phyloP scores from a whole-genome alignment of 1,140 invertebrate species.

The Anastrepha ludens region DNA sequence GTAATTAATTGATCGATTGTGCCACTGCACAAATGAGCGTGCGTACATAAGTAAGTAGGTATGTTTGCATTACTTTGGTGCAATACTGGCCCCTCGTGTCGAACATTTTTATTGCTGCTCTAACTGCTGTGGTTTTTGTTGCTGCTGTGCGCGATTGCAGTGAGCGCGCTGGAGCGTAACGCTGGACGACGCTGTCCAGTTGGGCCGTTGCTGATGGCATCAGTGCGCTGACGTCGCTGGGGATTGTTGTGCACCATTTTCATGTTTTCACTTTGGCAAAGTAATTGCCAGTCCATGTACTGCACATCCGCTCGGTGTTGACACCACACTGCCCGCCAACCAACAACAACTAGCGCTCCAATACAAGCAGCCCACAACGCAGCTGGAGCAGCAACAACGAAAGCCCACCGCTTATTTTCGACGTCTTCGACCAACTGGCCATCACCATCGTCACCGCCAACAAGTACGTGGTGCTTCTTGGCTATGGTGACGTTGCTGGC shows the following conservation, averaged over 20 bases:
- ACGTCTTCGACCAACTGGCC: constrained; percentile 19
- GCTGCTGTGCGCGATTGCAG: not conserved
- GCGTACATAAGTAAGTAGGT: not conserved
- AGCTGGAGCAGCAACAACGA: not conserved
- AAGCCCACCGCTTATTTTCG: not conserved
- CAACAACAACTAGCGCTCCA: not conserved
- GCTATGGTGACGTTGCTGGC: constrained; percentile 47
- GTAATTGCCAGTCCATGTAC: constrained; percentile 18
- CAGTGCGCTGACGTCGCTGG: constrained; percentile 17
- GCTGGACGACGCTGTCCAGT: constrained; percentile 15
- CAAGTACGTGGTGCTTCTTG: constrained; percentile 44
- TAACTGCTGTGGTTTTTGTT: not conserved
- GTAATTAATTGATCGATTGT: constrained; percentile 58
- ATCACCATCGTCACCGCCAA: not conserved
- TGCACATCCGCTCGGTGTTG: constrained; percentile 44
- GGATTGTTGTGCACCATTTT: constrained; percentile 4
- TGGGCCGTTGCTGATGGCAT: constrained; percentile 1
- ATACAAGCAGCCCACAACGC: not conserved
- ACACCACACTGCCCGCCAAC: not conserved
- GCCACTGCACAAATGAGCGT: constrained; percentile 38
- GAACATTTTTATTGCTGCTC: constrained; percentile 4
- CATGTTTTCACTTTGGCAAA: constrained; percentile 39
- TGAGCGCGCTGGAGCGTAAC: constrained; percentile 12
- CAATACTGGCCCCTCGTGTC: constrained; percentile 49
- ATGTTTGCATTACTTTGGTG: constrained; percentile 43